Percentiles rank a stretch among this genome's conserved stretches.
Conservation (phyloP, 2,797 vertebrate species). For the Anguilla marmorata region DNA sequence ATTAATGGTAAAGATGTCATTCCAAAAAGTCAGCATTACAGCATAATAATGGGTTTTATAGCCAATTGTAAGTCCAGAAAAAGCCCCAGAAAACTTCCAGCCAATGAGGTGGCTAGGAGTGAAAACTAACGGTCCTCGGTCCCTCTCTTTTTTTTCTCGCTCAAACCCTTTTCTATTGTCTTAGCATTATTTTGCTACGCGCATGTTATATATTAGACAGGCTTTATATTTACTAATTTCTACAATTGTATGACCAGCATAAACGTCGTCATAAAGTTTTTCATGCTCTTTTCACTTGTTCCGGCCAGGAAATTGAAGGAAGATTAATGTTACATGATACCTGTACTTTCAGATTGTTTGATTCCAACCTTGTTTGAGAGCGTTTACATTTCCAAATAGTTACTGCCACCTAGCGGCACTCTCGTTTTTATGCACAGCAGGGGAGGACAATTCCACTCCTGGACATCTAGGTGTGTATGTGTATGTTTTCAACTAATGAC, state of each 20-base stretch:
- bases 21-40: slow-evolving; percentile 48
- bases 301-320: neutral
- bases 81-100: slow-evolving; percentile 37
- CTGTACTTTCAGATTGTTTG: slow-evolving; percentile 51
- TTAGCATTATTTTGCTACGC: slow-evolving; percentile 42
- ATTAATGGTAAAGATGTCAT: neutral
- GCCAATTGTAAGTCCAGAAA: slow-evolving; percentile 31
- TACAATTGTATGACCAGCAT: neutral
- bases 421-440: neutral
- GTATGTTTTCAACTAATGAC: neutral
- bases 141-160: slow-evolving; percentile 13
- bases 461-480: neutral
- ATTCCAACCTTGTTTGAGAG: slow-evolving; percentile 10
- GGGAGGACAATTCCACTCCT: neutral
- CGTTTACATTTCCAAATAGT: neutral
- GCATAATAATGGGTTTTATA: slow-evolving; percentile 55
- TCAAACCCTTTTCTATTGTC: slow-evolving; percentile 27
- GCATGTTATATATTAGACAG: slow-evolving; percentile 52
- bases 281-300: neutral
- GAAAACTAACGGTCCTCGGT: slow-evolving; percentile 31
- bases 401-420: slow-evolving; percentile 22
- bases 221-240: slow-evolving; percentile 49
- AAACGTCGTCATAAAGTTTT: neutral
- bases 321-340: neutral
- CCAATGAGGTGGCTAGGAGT: slow-evolving; percentile 57